phyloP scores from a whole-genome alignment of 2,888 invertebrate species.

The Antheraea yamamai region DNA sequence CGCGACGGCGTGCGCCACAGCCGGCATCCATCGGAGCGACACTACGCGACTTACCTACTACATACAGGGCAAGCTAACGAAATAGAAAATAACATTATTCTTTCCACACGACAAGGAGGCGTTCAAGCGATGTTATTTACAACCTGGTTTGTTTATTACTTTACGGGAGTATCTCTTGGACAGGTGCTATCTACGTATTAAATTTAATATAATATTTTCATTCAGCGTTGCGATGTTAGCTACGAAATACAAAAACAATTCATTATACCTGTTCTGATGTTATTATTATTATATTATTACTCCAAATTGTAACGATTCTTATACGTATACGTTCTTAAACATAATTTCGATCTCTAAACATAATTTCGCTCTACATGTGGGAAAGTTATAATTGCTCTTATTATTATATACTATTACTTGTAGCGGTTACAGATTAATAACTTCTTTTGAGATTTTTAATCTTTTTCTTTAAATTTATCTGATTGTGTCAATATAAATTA shows the following conservation, averaged over 20 bases:
- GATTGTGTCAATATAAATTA: neutral
- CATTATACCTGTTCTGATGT: too few species aligned
- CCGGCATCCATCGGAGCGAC: slow-evolving; percentile 74
- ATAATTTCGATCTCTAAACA: too few species aligned
- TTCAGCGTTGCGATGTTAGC: neutral
- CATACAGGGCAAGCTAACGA: slow-evolving; percentile 71
- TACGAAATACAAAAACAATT: too few species aligned
- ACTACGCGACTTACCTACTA: slow-evolving; percentile 59
- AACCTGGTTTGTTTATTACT: slow-evolving; percentile 70
- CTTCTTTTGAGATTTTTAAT: too few species aligned
- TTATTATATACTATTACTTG: too few species aligned
- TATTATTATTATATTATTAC: too few species aligned
- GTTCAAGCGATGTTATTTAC: slow-evolving; percentile 78
- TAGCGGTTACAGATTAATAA: too few species aligned
- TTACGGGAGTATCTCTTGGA: slow-evolving; percentile 50
- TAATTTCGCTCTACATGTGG: too few species aligned
- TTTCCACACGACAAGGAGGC: slow-evolving; percentile 76
- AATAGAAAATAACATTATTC: slow-evolving; percentile 81
- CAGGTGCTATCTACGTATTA: neutral
- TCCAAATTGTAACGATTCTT: too few species aligned
- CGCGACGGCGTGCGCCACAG: slow-evolving; percentile 57
- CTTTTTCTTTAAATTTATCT: too few species aligned
- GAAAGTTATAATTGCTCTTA: too few species aligned
- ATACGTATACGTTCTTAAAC: too few species aligned
- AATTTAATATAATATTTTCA: neutral